Conservation (phyloP, 2,797 vertebrate species). For the Trichosurus vulpecula region DNA sequence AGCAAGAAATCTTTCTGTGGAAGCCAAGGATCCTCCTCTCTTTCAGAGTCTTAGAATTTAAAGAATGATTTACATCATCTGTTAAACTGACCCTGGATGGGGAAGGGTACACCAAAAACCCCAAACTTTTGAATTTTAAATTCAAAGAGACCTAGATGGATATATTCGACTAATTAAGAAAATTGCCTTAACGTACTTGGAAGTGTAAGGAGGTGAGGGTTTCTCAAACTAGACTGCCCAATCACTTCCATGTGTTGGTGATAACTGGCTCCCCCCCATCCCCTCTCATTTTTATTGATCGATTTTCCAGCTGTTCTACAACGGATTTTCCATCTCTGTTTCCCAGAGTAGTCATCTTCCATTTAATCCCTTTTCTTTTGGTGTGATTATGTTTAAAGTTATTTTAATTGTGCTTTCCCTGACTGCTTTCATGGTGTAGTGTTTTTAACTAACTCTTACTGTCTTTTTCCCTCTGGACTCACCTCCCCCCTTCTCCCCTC, state of each 20-base stretch:
- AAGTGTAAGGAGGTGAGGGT: neutral
- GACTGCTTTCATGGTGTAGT: slow-evolving; percentile 55
- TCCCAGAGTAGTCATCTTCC: slow-evolving; percentile 25
- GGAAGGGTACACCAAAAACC: neutral
- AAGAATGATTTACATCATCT: neutral
- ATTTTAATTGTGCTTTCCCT: slow-evolving; percentile 72
- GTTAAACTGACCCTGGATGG: neutral
- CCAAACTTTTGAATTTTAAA: slow-evolving; percentile 32
- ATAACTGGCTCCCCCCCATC: neutral
- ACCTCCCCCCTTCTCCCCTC: slow-evolving; percentile 75
- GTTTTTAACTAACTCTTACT: slow-evolving; percentile 84
- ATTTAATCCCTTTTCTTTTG: slow-evolving; percentile 52
- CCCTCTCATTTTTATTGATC: slow-evolving; percentile 9
- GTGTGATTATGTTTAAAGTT: slow-evolving; percentile 64
- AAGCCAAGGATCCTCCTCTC: neutral
- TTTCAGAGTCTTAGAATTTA: neutral
- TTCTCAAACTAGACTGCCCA: slow-evolving; percentile 70
- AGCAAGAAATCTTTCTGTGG: neutral
- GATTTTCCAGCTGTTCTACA: slow-evolving; percentile 41
- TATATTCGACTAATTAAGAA: neutral
- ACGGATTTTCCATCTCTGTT: slow-evolving; percentile 43
- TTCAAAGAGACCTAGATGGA: neutral
- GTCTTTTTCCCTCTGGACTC: slow-evolving; percentile 85
- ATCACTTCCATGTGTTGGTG: slow-evolving; percentile 63
- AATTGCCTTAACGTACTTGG: neutral